phyloP scores from a whole-genome alignment of 2,888 invertebrate genomes.

The Tillus elongatus region DNA sequence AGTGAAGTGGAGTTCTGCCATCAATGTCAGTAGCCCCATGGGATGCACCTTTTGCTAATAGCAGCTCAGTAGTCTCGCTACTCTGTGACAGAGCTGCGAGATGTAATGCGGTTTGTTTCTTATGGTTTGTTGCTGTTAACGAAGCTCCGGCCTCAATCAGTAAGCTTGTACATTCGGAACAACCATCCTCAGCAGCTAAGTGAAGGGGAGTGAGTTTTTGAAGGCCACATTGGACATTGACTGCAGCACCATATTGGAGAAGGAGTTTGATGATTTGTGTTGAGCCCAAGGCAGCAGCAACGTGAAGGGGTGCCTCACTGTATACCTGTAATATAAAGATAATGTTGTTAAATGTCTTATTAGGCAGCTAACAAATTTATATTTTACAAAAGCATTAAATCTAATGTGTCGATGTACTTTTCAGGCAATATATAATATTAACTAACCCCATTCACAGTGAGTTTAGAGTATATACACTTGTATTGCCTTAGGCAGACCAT shows the following conservation, averaged over 20 bases:
- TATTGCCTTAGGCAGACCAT: too few species aligned
- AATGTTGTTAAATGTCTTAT: too few species aligned
- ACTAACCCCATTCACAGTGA: too few species aligned
- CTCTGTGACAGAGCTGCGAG: slow-evolving; percentile 74
- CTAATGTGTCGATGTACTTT: too few species aligned
- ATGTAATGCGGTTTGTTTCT: slow-evolving; percentile 76
- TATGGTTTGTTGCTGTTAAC: slow-evolving; percentile 64
- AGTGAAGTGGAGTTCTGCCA: slow-evolving; percentile 70
- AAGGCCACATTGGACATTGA: slow-evolving; percentile 58
- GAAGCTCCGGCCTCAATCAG: slow-evolving; percentile 67
- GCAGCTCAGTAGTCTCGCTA: slow-evolving; percentile 62
- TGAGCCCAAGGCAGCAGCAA: slow-evolving; percentile 67
- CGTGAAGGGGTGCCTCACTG: slow-evolving; percentile 77
- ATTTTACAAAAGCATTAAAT: too few species aligned
- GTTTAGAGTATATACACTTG: too few species aligned
- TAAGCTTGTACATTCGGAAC: slow-evolving; percentile 63
- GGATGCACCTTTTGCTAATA: slow-evolving; percentile 50
- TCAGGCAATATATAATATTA: too few species aligned
- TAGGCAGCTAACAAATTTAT: too few species aligned
- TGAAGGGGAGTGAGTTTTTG: slow-evolving; percentile 74
- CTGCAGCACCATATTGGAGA: slow-evolving; percentile 70
- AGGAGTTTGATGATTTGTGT: slow-evolving; percentile 62
- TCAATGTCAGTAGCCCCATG: slow-evolving; percentile 56
- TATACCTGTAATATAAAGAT: slow-evolving; percentile 50
- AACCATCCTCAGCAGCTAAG: slow-evolving; percentile 80